Evolutionary conservation across 2,888 invertebrate genomes (phyloP), one percentile per base, ranked within the genome.

Genomic region (Scotopteryx bipunctaria): DNA sequence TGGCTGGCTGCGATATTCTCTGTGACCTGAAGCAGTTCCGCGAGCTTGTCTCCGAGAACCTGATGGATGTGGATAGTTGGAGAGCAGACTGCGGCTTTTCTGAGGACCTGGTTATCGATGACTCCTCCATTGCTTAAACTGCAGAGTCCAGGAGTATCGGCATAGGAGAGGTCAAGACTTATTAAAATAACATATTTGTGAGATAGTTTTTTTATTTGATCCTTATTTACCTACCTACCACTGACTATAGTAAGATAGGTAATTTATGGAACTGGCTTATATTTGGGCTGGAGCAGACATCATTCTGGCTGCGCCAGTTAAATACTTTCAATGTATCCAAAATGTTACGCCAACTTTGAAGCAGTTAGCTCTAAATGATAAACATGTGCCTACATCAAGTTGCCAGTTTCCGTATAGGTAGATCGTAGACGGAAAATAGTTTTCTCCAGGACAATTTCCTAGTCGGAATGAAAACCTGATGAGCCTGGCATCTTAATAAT

Each of bases 1-100:
- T 80, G 0, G 43, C 53, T 0, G 78, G 71, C 2, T 78, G 79
- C 42, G 65, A 33, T 0, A 52, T 57, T 2, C 64, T 61, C 35
- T 80, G 79, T 16, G 63, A 56, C 38, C 53, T 67, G 19, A 61
- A 76, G 5, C 5, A 59, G 55, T 35, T 79, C 71, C 56, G 51
- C 51, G 1, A 14, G 44, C 2, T 78, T 25, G 73, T 73, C 3
- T 55, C 71, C 2, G 14, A 42, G 0, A 61, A 58, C 43, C 47
- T 55, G 8, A 31, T 71, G 6, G 68, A 73, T 14, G 69, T 61
- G 13, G 56, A 54, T 21, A 59, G 61, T 1, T 76, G 75, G 76
- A 69, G 70, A 27, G 56, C 52, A 8, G 11, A 61, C 4, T 78
- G 78, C 21, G 71, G 61, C 0, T 74, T 62, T 48, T 63, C 63